These are phyloP conservation scores for Timema podura DNA, from an alignment of 2,888 invertebrate genomes.

Conservation along the genomic window DNA sequence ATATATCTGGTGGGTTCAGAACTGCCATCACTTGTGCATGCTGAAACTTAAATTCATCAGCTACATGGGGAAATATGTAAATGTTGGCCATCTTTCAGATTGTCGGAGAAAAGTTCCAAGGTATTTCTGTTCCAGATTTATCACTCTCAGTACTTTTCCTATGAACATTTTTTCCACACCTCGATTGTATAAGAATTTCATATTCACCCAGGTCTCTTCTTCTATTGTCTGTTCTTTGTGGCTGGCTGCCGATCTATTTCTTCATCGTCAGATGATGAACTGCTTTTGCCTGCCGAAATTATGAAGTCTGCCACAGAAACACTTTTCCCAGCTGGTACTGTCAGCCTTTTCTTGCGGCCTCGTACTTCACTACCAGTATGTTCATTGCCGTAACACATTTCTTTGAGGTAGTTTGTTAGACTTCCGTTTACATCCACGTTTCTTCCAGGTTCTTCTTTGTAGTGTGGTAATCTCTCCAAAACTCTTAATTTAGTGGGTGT, in stretches of 20 bases:
- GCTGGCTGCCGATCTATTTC: neutral
- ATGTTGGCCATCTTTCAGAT: neutral
- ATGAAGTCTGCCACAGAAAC: constrained; percentile 4
- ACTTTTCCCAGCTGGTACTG: constrained; percentile 1
- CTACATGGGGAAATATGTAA: too few species aligned
- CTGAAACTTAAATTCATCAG: too few species aligned
- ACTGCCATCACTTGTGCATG: too few species aligned
- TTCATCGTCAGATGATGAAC: neutral
- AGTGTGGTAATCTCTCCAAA: neutral
- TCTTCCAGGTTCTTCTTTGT: neutral
- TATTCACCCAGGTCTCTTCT: neutral
- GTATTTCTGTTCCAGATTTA: neutral
- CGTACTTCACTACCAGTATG: neutral
- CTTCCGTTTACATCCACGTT: neutral
- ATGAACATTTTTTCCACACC: neutral
- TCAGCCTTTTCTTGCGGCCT: constrained; percentile 6
- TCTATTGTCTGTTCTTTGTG: neutral
- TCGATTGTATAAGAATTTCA: neutral
- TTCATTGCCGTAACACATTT: neutral
- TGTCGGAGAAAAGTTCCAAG: constrained; percentile 5
- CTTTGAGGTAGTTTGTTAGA: neutral
- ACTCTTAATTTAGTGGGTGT: neutral
- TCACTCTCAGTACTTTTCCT: constrained; percentile 5
- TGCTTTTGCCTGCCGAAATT: neutral
- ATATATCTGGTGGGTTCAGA: too few species aligned